A percentile compares a stretch with the other conserved stretches of the same genome.
Evolutionary conservation across 2,113 vertebrate species (phyloP).

Genomic region (Chlamydotis undulata): DNA sequence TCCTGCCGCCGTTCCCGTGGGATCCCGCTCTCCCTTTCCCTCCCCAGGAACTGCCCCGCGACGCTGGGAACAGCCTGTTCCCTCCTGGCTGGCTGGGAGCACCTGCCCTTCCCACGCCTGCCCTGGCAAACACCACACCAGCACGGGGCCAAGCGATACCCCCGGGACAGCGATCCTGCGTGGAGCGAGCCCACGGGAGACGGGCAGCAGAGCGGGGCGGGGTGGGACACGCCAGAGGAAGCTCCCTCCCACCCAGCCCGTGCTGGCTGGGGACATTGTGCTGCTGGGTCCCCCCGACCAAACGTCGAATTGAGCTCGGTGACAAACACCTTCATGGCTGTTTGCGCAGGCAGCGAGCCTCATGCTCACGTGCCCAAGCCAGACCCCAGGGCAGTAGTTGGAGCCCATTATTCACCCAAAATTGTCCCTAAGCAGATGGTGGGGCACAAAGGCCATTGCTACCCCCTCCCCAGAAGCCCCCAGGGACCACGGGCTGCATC

Average conservation of each 20-base stretch:
- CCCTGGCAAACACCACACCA: not conserved
- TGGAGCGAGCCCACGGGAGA: not conserved
- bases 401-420: not conserved
- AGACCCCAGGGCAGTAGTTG: not conserved
- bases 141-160: not conserved
- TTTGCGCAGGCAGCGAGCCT: not conserved
- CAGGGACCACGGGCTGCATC: fast-evolving
- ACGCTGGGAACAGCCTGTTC: slow-evolving; percentile 50
- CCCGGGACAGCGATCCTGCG: not conserved
- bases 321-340: not conserved
- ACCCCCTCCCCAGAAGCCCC: not conserved
- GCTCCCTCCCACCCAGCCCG: not conserved
- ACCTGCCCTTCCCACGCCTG: slow-evolving; percentile 53
- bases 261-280: not conserved
- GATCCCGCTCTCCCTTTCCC: slow-evolving; percentile 41
- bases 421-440: not conserved
- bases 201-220: fast-evolving
- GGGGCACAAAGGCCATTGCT: not conserved
- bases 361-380: not conserved
- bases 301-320: not conserved
- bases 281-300: not conserved
- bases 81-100: slow-evolving; percentile 21
- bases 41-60: slow-evolving; percentile 55
- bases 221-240: not conserved
- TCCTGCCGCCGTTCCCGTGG: slow-evolving; percentile 29